These are phyloP conservation scores for Phytoseiulus persimilis DNA, from an alignment of 2,888 invertebrate species.

Conservation along the genomic window DNA sequence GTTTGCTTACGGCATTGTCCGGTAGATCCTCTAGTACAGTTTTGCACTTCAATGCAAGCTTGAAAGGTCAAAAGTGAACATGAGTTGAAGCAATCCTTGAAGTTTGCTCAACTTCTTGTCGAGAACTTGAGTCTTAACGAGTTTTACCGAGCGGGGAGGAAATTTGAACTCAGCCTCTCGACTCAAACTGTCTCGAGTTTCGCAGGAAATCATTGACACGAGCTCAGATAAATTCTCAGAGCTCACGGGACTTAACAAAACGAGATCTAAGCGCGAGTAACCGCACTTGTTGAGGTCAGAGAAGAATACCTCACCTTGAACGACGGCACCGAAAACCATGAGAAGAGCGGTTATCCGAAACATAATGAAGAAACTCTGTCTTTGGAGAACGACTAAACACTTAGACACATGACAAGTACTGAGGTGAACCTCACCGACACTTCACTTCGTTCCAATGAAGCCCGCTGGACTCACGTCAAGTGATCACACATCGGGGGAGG, in stretches of 20 bases:
- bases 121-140: too few species aligned
- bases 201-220: too few species aligned
- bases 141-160: too few species aligned
- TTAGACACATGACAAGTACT: background rate
- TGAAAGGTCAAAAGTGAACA: background rate
- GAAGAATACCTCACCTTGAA: too few species aligned
- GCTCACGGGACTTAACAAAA: too few species aligned
- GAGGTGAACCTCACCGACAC: background rate
- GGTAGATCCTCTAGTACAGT: background rate
- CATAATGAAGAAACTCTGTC: conserved; percentile 7
- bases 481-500: background rate
- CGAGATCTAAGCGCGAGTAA: too few species aligned
- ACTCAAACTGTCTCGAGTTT: too few species aligned
- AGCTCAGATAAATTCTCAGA: too few species aligned
- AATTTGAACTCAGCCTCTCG: too few species aligned
- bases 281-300: background rate
- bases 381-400: background rate
- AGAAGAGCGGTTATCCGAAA: conserved; percentile 19
- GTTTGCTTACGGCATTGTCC: background rate
- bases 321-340: conserved; percentile 11
- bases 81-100: too few species aligned
- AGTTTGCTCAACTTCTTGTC: too few species aligned
- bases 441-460: background rate
- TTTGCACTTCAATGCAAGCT: conserved; percentile 36
- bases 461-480: background rate